Evolutionary conservation across 2,797 vertebrate species (phyloP), one percentile per base, ranked within the genome.

Genomic region (Meda fulgida): DNA sequence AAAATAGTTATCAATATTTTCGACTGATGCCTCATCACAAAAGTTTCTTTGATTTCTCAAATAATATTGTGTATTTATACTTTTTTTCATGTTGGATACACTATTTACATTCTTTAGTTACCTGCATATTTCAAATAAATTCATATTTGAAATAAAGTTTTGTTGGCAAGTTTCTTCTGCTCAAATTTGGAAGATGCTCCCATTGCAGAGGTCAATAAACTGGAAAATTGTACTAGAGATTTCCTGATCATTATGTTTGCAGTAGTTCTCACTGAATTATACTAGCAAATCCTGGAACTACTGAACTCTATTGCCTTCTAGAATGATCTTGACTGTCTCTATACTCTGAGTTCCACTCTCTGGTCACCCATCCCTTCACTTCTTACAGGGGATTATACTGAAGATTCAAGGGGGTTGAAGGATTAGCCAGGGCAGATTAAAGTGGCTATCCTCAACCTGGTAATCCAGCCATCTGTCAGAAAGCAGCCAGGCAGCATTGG

Each of bases 401-500:
- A 91, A 91, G 93, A 93, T 92, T 87, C 70, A 67, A 36, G 78
- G 66, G 87, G 88, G 89, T 85, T 26, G 76, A 88, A 90, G 93
- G 94, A 96, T 96, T 95, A 96, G 84, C 89, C 88, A 78, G 73
- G 29, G 88, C 86, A 89, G 95, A 95, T 96, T 96, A 95, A 93
- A 93, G 93, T 92, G 91, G 90, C 91, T 92, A 90, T 91, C 91
- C 92, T 91, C 90, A 92, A 92, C 91, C 91, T 93, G 82, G 84
- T 96, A 96, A 96, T 95, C 95, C 94, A 88, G 84, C 95, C 95
- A 96, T 96, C 95, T 96, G 95, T 96, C 95, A 95, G 94, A 95
- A 93, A 95, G 93, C 94, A 94, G 90, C 72, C 78, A 53, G 78
- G 70, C 70, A 34, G 70, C 78, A 87, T 43, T 53, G 69, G 75